These are phyloP conservation scores for Charadrius vociferus DNA, from an alignment of 2,113 vertebrate genomes.

Conservation along the genomic window DNA sequence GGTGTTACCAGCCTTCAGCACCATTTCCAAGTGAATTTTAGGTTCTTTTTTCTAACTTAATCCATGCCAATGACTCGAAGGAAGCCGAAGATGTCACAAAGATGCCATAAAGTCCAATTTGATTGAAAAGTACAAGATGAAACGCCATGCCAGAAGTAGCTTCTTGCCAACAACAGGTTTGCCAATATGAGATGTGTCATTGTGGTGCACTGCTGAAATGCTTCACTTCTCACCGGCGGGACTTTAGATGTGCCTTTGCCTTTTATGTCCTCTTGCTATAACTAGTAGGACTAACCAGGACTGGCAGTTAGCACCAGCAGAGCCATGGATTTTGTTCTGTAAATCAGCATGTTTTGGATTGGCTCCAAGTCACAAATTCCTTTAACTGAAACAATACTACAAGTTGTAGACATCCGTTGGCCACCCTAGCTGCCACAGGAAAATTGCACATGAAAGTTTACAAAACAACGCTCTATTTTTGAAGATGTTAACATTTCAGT, in stretches of 20 bases:
- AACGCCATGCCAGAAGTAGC: not conserved
- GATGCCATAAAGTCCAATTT: not conserved
- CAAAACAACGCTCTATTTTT: not conserved
- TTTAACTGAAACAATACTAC: not conserved
- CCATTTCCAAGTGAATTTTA: not conserved
- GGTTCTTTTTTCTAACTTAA: not conserved
- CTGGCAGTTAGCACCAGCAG: not conserved
- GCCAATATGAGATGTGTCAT: not conserved
- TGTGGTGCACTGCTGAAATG: not conserved
- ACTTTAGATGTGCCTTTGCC: not conserved
- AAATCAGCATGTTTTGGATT: not conserved
- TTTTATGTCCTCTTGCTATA: not conserved
- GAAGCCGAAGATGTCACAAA: not conserved
- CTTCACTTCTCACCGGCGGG: not conserved
- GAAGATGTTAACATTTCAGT: not conserved
- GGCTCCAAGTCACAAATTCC: not conserved
- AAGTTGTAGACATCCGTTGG: not conserved
- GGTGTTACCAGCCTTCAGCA: not conserved
- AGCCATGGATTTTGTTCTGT: not conserved
- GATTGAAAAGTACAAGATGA: not conserved
- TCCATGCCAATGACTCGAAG: not conserved
- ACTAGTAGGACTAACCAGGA: not conserved
- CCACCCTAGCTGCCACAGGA: not conserved
- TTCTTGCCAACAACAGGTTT: not conserved
- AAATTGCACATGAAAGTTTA: not conserved